Evolutionary conservation across 2,888 invertebrate species (phyloP), one percentile per base, ranked within the genome.

Genomic region (Parascotia fuliginaria): DNA sequence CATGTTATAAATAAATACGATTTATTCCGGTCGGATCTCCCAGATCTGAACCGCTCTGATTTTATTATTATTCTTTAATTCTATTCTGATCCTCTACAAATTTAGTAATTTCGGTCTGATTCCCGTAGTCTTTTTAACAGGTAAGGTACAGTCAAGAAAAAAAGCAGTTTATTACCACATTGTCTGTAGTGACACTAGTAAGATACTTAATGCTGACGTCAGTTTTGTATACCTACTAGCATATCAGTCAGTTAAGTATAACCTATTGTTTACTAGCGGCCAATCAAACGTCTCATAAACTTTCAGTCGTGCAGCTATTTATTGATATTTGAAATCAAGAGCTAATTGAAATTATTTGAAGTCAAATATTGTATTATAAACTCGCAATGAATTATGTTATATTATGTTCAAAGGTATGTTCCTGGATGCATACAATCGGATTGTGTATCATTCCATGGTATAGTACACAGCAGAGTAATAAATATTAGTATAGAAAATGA

Each of bases 401-500:
- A 9, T 29, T 7, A 11, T 22, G 13, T 36, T 27, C 12, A 19
- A 28, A 22, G n/a, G 11, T 15, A 14, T 13, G 36, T 47, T 19
- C 16, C 11, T 13, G 11, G 4, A 14, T 29, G 7, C 0, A 15
- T 24, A 37, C 22, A 19, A 37, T 37, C n/a, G 22, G 14, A 29
- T 13, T 11, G n/a, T 37, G 13, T 19, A 42, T 38, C 12, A 37
- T 27, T 2, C 50, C 41, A 43, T 37, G 42, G 51, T 51, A 55
- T 47, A 42, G 54, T 42, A 52, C 42, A 64, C 60, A 55, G 55
- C 42, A 65, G 44, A 64, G 70, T 66, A 70, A 79, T 79, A 79
- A 79, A 79, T 74, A 73, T 73, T 70, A 65, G 65, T 51, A 45
- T 58, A 67, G 75, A 75, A 78, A 83, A 82, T 81, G 76, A 79